A percentile compares a stretch with the other conserved stretches of the same genome.
Conservation (phyloP, 2,797 vertebrate species). For the Alauda arvensis region DNA sequence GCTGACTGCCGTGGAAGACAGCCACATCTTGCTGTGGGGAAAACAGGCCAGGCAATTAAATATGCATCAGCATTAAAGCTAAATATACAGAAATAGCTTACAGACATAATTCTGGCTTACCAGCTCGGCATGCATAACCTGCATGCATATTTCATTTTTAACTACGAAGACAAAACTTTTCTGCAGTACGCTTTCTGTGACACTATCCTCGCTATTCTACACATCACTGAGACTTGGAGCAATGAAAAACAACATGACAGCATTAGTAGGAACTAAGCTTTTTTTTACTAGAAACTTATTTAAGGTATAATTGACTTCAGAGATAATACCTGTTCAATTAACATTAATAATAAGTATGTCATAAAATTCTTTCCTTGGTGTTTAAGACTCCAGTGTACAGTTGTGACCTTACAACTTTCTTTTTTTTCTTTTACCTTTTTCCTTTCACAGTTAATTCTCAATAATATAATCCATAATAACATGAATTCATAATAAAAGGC, state of each 20-base stretch:
- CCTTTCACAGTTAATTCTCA: background rate
- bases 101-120: constrained; percentile 27
- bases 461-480: background rate
- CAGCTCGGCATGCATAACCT: constrained; percentile 17
- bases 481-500: background rate
- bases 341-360: background rate
- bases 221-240: background rate
- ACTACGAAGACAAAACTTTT: constrained; percentile 10
- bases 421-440: background rate
- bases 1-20: constrained; percentile 21
- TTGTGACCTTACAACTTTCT: background rate
- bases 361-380: background rate
- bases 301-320: background rate
- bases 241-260: background rate
- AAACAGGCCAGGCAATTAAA: constrained; percentile 61
- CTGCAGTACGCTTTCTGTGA: background rate
- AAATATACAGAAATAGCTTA: constrained; percentile 50
- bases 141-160: constrained; percentile 25
- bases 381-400: background rate
- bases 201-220: background rate
- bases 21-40: constrained; percentile 43
- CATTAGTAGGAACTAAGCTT: background rate
- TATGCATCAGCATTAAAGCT: constrained; percentile 55
- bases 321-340: background rate
- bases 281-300: background rate